These are phyloP conservation scores for Eupithecia subfuscata DNA, from an alignment of 2,888 invertebrate species.

Conservation along the genomic window DNA sequence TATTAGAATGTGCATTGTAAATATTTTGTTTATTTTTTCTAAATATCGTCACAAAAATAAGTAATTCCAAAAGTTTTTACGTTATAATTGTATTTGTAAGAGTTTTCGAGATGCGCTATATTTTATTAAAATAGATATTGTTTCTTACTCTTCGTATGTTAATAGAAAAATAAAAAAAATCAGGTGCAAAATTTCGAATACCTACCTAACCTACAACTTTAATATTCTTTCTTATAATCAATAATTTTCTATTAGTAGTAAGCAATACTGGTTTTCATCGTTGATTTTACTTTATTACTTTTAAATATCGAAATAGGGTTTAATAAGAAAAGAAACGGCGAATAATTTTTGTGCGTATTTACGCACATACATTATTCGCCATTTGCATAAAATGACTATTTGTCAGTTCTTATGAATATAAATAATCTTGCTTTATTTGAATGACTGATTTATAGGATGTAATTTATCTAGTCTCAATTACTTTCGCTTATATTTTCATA, in stretches of 20 bases:
- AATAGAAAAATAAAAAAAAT: conserved; percentile 28
- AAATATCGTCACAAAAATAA: conserved; percentile 15
- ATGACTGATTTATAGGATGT: conserved; percentile 75
- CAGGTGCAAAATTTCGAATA: conserved; percentile 25
- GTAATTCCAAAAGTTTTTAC: conserved; percentile 15
- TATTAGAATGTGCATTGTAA: conserved; percentile 66
- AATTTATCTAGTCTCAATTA: conserved; percentile 69
- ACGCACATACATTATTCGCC: too few relatives aligned
- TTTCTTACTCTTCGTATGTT: conserved; percentile 48
- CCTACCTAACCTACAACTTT: neutral
- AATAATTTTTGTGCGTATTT: neutral
- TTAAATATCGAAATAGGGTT: neutral
- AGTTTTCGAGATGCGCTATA: conserved; percentile 63
- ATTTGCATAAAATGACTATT: neutral
- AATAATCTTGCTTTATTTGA: conserved; percentile 44
- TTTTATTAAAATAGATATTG: conserved; percentile 35
- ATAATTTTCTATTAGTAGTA: neutral
- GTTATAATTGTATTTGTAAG: conserved; percentile 50
- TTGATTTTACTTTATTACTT: neutral
- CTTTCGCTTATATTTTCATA: conserved; percentile 45
- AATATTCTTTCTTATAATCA: neutral
- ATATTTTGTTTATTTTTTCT: conserved; percentile 55
- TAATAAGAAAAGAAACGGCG: neutral
- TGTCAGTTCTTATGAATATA: conserved; percentile 12
- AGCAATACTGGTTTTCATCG: neutral